A percentile compares a stretch with the other conserved stretches of the same genome.
Conservation (phyloP, 2,113 vertebrate genomes). For the mouse (Mus musculus) region GRCm39 chr10:98796501-98797000, state of each 20-base stretch:
- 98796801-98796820: background rate
- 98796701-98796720: conserved; percentile 31
- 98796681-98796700: background rate
- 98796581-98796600: conserved; percentile 2
- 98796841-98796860: conserved; percentile 10
- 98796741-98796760: background rate
- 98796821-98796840: conserved; percentile 70
- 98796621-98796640: background rate
- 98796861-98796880: conserved; percentile 58
- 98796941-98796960: background rate
- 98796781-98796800: conserved; percentile 27
- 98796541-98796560: conserved; percentile 27
- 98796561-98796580: conserved; percentile 38
- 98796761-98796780: conserved; percentile 9
- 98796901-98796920: background rate
- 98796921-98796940: conserved; percentile 63
- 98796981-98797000: background rate
- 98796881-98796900: conserved; percentile 59
- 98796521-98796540: conserved; percentile 23
- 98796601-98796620: conserved; percentile 37
- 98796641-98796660: conserved; percentile 51
- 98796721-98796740: conserved; percentile 5
- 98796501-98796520: background rate
- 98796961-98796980: background rate
- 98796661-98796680: background rate